Conservation (phyloP, 2,113 vertebrate species). For the Rhinolophus ferrumequinum region DNA sequence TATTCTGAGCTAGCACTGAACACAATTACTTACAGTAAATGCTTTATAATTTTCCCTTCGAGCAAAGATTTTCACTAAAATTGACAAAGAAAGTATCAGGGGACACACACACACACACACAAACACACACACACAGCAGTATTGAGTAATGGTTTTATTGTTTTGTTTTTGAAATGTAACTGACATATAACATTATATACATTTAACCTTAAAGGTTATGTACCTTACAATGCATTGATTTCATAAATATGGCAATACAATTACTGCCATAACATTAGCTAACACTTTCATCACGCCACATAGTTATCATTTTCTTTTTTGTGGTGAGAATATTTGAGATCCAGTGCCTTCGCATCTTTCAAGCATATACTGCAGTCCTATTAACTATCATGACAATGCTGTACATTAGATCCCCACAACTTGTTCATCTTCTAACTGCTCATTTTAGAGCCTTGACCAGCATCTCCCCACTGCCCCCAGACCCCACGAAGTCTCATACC, state of each 20-base stretch:
- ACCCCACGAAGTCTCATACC: background rate
- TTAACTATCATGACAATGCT: background rate
- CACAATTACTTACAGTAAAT: background rate
- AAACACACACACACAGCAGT: background rate
- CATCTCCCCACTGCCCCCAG: background rate
- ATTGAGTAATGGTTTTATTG: background rate
- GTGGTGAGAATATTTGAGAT: background rate
- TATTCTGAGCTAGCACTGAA: background rate
- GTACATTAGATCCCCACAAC: background rate
- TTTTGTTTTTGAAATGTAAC: background rate
- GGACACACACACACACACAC: background rate
- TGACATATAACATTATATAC: background rate
- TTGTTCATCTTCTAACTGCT: background rate
- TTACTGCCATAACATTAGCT: background rate
- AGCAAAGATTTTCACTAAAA: background rate
- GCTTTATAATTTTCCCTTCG: background rate
- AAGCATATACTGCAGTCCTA: background rate
- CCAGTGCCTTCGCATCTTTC: background rate
- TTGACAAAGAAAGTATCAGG: background rate
- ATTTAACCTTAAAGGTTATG: background rate
- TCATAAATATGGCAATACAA: background rate
- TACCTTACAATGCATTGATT: background rate
- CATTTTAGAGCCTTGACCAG: background rate
- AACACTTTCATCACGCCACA: background rate
- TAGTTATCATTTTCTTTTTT: background rate